Evolutionary conservation across 37 sponge, comb jelly and placozoan genomes (phyloP).

Genomic region (Eunapius fragilis): DNA sequence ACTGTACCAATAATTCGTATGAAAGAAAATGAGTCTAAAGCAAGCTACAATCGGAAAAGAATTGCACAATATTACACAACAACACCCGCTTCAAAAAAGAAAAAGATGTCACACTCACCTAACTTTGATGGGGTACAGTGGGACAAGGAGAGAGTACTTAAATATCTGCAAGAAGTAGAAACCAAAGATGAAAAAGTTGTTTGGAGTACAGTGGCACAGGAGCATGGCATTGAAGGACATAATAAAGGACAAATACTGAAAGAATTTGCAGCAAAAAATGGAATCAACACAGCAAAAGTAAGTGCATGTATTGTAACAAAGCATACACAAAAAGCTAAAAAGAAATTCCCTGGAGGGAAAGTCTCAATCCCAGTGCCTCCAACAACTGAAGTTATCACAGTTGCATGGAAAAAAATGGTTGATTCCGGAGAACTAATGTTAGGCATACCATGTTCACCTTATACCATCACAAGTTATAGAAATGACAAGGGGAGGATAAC

Average conservation of each 20-base stretch:
- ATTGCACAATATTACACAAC: neutral
- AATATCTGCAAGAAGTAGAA: slow-evolving; percentile 8
- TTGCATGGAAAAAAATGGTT: slow-evolving; percentile 27
- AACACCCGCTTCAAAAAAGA: neutral
- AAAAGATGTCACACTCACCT: slow-evolving; percentile 25
- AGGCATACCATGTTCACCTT: slow-evolving; percentile 30
- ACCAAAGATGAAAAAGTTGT: slow-evolving; percentile 9
- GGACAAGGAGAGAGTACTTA: slow-evolving; percentile 24
- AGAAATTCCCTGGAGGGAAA: slow-evolving; percentile 10
- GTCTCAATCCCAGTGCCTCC: slow-evolving; percentile 15
- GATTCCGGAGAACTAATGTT: slow-evolving; percentile 17
- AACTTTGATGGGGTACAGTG: slow-evolving; percentile 31
- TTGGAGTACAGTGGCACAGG: slow-evolving; percentile 19
- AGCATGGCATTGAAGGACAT: slow-evolving; percentile 30
- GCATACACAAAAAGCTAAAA: neutral
- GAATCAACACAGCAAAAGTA: slow-evolving; percentile 13
- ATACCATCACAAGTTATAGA: slow-evolving; percentile 6
- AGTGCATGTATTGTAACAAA: neutral
- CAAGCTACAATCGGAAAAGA: neutral
- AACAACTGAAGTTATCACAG: slow-evolving; percentile 7
- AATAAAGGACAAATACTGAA: slow-evolving; percentile 26
- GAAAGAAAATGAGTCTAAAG: neutral
- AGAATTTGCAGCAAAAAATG: slow-evolving; percentile 24
- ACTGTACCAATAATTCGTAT: neutral
- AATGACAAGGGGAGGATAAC: slow-evolving; percentile 13